Evolutionary conservation across 2,113 vertebrate species (phyloP).

Genomic region (Chlorodrepanis virens): DNA sequence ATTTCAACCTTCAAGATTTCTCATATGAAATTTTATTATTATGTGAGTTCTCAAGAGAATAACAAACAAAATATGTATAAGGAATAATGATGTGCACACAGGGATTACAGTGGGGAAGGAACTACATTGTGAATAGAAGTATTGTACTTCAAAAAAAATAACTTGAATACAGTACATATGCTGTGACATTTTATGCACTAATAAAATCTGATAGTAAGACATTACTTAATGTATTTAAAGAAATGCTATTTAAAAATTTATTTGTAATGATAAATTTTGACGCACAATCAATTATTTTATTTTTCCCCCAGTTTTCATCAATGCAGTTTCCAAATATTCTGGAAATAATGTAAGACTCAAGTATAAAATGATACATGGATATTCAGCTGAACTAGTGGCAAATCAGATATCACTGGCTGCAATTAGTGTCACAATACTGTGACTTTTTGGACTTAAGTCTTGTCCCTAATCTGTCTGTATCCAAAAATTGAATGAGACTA

Average conservation of each 20-base stretch:
- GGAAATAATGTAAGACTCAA: background rate
- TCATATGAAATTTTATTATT: background rate
- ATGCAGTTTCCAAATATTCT: background rate
- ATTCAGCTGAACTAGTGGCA: background rate
- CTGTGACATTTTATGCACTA: background rate
- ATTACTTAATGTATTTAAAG: background rate
- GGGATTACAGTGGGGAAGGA: background rate
- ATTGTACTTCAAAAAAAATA: background rate
- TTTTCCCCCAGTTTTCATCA: background rate
- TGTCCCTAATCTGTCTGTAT: background rate
- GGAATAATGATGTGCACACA: background rate
- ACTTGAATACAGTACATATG: background rate
- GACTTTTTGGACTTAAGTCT: background rate
- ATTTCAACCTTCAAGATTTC: background rate
- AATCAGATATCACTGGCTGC: background rate
- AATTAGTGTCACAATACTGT: background rate
- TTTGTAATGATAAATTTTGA: background rate
- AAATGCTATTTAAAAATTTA: background rate
- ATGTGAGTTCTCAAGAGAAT: background rate
- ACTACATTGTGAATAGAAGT: background rate
- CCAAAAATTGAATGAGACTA: background rate
- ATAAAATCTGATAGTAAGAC: background rate
- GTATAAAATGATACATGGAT: background rate
- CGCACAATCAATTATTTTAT: too few species aligned
- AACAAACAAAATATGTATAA: background rate